These are phyloP conservation scores for Aphaenogaster floridana DNA, from an alignment of 1,140 invertebrate genomes.

Conservation along the genomic window DNA sequence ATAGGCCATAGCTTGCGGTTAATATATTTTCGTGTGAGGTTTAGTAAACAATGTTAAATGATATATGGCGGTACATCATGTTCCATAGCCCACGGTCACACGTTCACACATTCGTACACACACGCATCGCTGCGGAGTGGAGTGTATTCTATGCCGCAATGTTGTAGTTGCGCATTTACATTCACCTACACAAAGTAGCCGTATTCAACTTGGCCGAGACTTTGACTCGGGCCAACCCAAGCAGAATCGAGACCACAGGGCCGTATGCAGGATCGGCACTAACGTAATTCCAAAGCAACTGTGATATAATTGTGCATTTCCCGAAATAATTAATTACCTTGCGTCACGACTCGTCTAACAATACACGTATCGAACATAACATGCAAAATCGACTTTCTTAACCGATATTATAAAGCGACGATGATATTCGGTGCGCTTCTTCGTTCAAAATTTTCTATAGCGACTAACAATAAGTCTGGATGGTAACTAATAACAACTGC, in stretches of 20 bases:
- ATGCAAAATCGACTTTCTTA: not conserved
- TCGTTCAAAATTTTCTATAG: slow-evolving; percentile 55
- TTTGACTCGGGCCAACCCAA: slow-evolving; percentile 53
- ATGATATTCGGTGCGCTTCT: not conserved
- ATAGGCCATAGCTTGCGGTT: slow-evolving; percentile 37
- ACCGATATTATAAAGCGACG: not conserved
- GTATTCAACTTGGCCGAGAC: slow-evolving; percentile 64
- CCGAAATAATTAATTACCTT: slow-evolving; percentile 24
- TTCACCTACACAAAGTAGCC: slow-evolving; percentile 53
- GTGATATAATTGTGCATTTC: not conserved
- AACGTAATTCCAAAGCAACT: slow-evolving; percentile 18
- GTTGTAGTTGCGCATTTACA: slow-evolving; percentile 47
- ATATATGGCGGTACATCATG: slow-evolving; percentile 43
- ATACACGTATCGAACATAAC: not conserved
- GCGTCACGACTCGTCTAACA: not conserved
- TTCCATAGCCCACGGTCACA: slow-evolving; percentile 36
- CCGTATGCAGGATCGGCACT: slow-evolving; percentile 11
- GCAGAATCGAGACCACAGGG: slow-evolving; percentile 54
- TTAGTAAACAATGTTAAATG: slow-evolving; percentile 59
- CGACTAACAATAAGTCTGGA: slow-evolving; percentile 26
- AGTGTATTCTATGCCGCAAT: slow-evolving; percentile 27
- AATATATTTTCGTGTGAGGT: slow-evolving; percentile 57
- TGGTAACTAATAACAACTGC: slow-evolving; percentile 69
- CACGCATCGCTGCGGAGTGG: not conserved
- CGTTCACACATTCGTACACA: slow-evolving; percentile 29